Conservation (phyloP, 2,113 vertebrate genomes). For the Piprites chloris region DNA sequence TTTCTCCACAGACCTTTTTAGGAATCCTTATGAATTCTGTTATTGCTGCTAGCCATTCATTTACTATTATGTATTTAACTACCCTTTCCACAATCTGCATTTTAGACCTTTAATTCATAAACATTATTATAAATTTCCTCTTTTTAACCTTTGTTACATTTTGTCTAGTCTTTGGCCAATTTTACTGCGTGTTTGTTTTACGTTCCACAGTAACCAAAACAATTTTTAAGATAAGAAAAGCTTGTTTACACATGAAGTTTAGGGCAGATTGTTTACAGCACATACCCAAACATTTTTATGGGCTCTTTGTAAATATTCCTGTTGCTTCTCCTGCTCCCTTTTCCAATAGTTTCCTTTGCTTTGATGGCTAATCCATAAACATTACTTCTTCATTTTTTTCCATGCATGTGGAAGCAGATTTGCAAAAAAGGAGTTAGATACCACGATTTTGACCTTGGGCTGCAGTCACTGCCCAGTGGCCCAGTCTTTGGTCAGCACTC, state of each 20-base stretch:
- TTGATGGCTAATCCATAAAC: not conserved
- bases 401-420: not conserved
- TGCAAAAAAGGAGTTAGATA: not conserved
- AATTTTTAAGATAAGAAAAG: not conserved
- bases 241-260: not conserved
- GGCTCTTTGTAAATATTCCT: not conserved
- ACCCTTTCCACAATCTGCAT: not conserved
- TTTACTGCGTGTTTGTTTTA: not conserved
- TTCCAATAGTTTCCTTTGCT: not conserved
- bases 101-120: not conserved
- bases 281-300: not conserved
- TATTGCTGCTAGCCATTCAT: not conserved
- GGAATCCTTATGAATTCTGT: not conserved
- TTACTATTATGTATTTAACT: not conserved
- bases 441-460: not conserved
- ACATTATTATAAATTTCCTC: not conserved
- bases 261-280: not conserved
- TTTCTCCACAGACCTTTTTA: not conserved
- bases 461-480: not conserved
- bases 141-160: not conserved
- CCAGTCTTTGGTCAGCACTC: not conserved
- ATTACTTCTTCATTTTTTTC: not conserved
- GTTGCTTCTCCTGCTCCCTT: not conserved
- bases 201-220: not conserved
- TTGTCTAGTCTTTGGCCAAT: not conserved